These are phyloP conservation scores for Heliconius sara DNA, from an alignment of 2,888 invertebrate genomes.

Conservation along the genomic window DNA sequence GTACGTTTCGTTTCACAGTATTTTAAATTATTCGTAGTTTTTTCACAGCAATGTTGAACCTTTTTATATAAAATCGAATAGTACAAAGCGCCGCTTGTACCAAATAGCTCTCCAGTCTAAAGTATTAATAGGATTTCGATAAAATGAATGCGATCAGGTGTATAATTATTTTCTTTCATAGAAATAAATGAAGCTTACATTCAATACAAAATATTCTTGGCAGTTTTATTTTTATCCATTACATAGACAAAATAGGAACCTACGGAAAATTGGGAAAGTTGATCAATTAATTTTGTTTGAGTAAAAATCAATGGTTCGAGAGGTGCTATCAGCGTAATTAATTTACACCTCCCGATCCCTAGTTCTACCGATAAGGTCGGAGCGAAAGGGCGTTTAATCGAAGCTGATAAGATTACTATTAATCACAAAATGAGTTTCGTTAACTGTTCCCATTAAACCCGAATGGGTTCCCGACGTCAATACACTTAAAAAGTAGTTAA, in stretches of 20 bases:
- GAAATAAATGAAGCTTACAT: slow-evolving; percentile 30
- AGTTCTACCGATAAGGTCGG: slow-evolving; percentile 64
- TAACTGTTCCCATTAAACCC: slow-evolving; percentile 60
- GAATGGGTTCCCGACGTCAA: slow-evolving; percentile 38
- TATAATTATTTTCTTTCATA: slow-evolving; percentile 36
- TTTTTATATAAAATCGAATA: slow-evolving; percentile 16
- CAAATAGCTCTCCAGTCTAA: slow-evolving; percentile 24
- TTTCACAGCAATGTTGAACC: slow-evolving; percentile 15
- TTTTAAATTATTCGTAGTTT: slow-evolving; percentile 26
- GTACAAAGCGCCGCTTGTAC: slow-evolving; percentile 25
- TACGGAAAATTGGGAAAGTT: slow-evolving; percentile 5
- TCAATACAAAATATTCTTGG: slow-evolving; percentile 22
- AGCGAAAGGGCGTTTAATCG: slow-evolving; percentile 58
- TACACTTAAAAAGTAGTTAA: slow-evolving; percentile 18
- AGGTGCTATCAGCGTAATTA: slow-evolving; percentile 68
- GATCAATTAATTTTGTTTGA: slow-evolving; percentile 40
- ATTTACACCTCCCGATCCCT: slow-evolving; percentile 69
- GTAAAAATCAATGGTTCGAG: slow-evolving; percentile 35
- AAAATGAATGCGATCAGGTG: slow-evolving; percentile 37
- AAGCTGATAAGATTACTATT: slow-evolving; percentile 76
- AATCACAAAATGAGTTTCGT: slow-evolving; percentile 66
- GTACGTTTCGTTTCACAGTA: slow-evolving; percentile 21
- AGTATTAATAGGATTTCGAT: slow-evolving; percentile 34
- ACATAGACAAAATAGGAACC: slow-evolving; percentile 5
- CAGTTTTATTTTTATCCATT: slow-evolving; percentile 9